Conservation (phyloP, 1,140 invertebrate genomes). For the Caenorhabditis brenneri region DNA sequence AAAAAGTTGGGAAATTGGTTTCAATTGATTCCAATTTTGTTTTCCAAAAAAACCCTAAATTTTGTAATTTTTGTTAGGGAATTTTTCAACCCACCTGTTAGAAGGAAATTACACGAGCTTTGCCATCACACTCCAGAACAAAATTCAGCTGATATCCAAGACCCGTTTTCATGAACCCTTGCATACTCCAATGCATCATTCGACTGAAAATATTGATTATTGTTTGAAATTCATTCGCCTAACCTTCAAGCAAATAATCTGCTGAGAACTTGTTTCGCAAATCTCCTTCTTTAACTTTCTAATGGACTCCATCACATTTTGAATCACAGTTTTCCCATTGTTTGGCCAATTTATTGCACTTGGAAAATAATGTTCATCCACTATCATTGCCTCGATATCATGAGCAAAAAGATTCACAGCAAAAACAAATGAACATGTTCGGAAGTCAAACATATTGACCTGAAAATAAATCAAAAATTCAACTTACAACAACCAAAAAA, state of each 20-base stretch:
- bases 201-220: constrained; percentile 23
- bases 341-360: constrained; percentile 6
- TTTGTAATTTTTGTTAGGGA: too few relatives aligned
- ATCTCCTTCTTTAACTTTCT: constrained; percentile 38
- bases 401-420: constrained; percentile 30
- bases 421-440: constrained; percentile 36
- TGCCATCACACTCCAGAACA: constrained; percentile 15
- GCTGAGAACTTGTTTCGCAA: neutral
- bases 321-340: constrained; percentile 42
- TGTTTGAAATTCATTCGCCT: neutral
- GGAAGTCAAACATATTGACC: constrained; percentile 45
- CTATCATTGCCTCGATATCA: constrained; percentile 34
- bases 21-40: too few relatives aligned
- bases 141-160: constrained; percentile 12
- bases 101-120: neutral
- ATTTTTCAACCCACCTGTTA: neutral
- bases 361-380: neutral
- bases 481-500: neutral
- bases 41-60: too few relatives aligned
- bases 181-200: constrained; percentile 49
- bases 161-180: constrained; percentile 6
- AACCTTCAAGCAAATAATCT: constrained; percentile 36
- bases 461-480: neutral
- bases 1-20: too few relatives aligned
- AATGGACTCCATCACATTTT: constrained; percentile 37